Conservation (phyloP, 1,140 invertebrate genomes). For the Caenorhabditis tropicalis region DNA sequence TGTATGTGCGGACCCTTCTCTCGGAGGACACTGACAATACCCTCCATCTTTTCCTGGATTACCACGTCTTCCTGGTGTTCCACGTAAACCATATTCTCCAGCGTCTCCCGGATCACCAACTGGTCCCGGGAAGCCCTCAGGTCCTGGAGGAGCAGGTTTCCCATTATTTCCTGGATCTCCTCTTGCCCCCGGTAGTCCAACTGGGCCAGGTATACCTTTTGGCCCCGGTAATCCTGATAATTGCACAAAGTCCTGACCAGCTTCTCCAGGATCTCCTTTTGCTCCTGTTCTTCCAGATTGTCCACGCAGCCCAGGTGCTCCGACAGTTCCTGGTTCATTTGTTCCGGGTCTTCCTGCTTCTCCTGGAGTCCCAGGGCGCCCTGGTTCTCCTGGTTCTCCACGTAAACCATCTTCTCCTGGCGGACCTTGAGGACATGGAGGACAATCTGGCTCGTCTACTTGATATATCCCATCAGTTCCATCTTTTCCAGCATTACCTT, state of each 20-base stretch:
- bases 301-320: slow-evolving; percentile 4
- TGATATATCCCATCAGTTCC: slow-evolving; percentile 43
- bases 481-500: slow-evolving; percentile 27
- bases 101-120: slow-evolving; percentile 23
- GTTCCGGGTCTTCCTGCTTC: slow-evolving; percentile 15
- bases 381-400: slow-evolving; percentile 17
- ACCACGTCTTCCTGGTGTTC: slow-evolving; percentile 22
- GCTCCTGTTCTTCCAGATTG: slow-evolving; percentile 41
- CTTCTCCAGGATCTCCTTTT: slow-evolving; percentile 40
- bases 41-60: slow-evolving; percentile 38
- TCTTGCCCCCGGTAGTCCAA: slow-evolving; percentile 32
- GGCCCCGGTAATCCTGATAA: not conserved
- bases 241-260: slow-evolving; percentile 46
- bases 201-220: slow-evolving; percentile 20
- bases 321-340: slow-evolving; percentile 32
- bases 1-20: slow-evolving; percentile 3
- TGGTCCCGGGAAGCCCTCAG: slow-evolving; percentile 31
- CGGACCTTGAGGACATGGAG: slow-evolving; percentile 44
- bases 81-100: slow-evolving; percentile 42
- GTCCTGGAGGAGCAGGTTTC: slow-evolving; percentile 25
- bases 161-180: slow-evolving; percentile 46
- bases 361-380: slow-evolving; percentile 21
- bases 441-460: slow-evolving; percentile 38
- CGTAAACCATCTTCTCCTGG: slow-evolving; percentile 23
- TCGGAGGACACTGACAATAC: slow-evolving; percentile 42